A percentile compares a stretch with the other conserved stretches of the same genome.
These are phyloP conservation scores for Drosophila nigritarsus DNA, from an alignment of 2,888 invertebrate genomes.

Conservation along the genomic window DNA sequence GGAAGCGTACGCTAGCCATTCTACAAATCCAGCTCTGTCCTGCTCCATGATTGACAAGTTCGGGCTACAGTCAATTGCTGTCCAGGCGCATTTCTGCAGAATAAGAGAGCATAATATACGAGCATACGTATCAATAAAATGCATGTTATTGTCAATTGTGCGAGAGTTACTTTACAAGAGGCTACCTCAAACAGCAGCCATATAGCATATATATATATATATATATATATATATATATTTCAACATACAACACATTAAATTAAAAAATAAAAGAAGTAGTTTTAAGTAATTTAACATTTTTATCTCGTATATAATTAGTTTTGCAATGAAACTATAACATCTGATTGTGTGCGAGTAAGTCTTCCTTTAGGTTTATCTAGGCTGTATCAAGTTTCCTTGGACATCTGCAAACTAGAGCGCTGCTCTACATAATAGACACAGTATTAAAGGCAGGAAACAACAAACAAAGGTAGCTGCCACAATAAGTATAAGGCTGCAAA, in stretches of 20 bases:
- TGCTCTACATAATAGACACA: conserved; percentile 48
- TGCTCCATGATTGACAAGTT: conserved; percentile 62
- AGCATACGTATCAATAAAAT: conserved; percentile 56
- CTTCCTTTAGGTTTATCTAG: conserved; percentile 12
- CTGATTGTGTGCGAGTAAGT: conserved; percentile 11
- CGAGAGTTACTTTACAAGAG: conserved; percentile 9
- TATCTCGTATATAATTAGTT: background rate
- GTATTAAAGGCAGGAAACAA: conserved; percentile 53
- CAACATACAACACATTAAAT: background rate
- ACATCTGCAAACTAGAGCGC: conserved; percentile 28
- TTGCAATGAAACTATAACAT: conserved; percentile 1
- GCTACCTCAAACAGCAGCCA: background rate
- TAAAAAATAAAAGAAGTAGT: background rate
- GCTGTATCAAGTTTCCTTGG: conserved; percentile 7
- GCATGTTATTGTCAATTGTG: conserved; percentile 22
- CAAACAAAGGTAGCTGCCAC: conserved; percentile 29
- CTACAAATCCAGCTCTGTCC: conserved; percentile 49
- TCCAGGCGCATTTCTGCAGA: conserved; percentile 28
- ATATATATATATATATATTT: background rate
- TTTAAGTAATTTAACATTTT: background rate
- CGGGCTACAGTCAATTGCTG: conserved; percentile 16
- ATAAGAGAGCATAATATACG: conserved; percentile 40
- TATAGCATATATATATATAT: background rate
- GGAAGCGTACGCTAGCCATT: conserved; percentile 45
- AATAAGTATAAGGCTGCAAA: conserved; percentile 24